Evolutionary conservation across 2,888 invertebrate genomes (phyloP).

Genomic region (Pyrrhosoma nymphula): DNA sequence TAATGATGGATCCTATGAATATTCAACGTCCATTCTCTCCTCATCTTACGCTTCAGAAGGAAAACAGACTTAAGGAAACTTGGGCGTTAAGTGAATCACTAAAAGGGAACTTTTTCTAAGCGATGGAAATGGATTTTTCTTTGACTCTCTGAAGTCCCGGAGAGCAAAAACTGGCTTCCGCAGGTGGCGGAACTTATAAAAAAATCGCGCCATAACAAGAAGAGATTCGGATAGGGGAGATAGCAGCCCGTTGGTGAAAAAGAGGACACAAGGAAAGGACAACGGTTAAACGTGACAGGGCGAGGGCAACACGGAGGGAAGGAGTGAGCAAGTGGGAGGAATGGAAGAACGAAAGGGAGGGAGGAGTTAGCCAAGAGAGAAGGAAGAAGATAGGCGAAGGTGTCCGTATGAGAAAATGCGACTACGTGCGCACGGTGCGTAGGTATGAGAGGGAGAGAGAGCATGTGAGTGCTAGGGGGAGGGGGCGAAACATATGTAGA

Average conservation of each 20-base stretch:
- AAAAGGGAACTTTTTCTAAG: background rate
- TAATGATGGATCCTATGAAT: background rate
- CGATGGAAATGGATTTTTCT: background rate
- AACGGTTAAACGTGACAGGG: background rate
- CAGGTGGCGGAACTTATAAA: background rate
- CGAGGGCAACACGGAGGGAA: too few relatives aligned
- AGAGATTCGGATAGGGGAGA: background rate
- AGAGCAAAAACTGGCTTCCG: background rate
- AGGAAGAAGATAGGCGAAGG: too few relatives aligned
- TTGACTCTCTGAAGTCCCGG: background rate
- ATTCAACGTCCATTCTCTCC: constrained; percentile 10
- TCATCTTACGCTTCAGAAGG: background rate
- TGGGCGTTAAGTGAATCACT: background rate
- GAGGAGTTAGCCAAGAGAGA: too few relatives aligned
- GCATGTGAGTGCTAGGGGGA: background rate
- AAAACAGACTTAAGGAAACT: constrained; percentile 18
- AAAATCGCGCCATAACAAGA: background rate
- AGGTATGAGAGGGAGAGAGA: background rate
- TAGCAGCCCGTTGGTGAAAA: background rate
- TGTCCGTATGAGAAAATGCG: too few relatives aligned
- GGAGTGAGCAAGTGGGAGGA: background rate
- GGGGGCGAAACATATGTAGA: background rate
- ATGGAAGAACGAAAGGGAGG: background rate
- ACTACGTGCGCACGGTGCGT: too few relatives aligned
- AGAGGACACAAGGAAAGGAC: background rate